phyloP scores from a whole-genome alignment of 2,113 vertebrate genomes.

The Anarrhichthys ocellatus region DNA sequence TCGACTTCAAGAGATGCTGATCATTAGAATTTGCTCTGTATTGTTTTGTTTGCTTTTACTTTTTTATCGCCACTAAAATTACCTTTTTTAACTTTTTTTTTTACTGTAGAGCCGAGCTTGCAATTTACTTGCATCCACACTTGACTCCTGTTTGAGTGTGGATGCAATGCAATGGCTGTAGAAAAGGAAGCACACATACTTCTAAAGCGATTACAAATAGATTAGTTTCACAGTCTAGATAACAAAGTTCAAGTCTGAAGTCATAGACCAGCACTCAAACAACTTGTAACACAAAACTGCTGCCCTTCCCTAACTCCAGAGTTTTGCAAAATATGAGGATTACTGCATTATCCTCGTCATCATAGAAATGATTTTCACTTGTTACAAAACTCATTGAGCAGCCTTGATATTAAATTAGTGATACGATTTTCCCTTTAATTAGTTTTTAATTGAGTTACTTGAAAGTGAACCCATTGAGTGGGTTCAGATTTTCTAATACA shows the following conservation, averaged over 20 bases:
- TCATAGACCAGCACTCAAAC: background rate
- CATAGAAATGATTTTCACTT: background rate
- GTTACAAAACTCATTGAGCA: background rate
- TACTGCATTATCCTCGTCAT: background rate
- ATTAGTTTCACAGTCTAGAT: conserved; percentile 16
- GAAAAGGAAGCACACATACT: background rate
- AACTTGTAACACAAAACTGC: background rate
- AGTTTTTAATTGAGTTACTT: background rate
- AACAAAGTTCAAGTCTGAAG: conserved; percentile 19
- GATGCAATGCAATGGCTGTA: background rate
- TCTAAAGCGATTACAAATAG: conserved; percentile 22
- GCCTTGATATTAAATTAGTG: background rate
- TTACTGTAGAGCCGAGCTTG: background rate
- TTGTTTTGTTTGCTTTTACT: background rate
- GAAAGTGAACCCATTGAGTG: background rate
- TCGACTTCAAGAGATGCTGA: background rate
- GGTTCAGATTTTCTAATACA: background rate
- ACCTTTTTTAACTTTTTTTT: no score
- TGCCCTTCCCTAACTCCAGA: background rate
- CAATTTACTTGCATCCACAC: background rate
- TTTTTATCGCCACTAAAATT: conserved; percentile 1
- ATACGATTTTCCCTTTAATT: background rate
- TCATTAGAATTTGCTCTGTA: background rate
- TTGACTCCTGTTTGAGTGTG: background rate
- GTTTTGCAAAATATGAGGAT: background rate